Evolutionary conservation across 2,888 invertebrate species (phyloP).

Genomic region (Halictus ligatus): DNA sequence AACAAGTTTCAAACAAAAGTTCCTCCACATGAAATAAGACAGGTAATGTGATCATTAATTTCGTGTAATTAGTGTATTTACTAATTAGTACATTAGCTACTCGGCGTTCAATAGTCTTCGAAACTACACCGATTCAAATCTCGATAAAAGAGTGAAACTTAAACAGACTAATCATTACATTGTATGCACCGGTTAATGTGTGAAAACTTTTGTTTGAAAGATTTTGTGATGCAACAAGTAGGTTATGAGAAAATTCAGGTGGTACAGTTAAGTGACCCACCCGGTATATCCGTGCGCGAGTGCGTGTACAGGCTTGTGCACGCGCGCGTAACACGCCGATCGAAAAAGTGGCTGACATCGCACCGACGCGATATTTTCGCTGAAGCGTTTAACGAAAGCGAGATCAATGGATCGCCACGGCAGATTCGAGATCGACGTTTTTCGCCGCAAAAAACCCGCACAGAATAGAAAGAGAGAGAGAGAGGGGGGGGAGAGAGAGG

Average conservation of each 20-base stretch:
- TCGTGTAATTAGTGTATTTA: too few species aligned
- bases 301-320: constrained; percentile 3
- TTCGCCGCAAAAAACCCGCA: background rate
- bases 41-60: background rate
- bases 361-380: constrained; percentile 25
- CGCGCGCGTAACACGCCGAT: background rate
- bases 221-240: background rate
- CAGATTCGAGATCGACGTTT: constrained; percentile 21
- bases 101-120: background rate
- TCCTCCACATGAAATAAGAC: background rate
- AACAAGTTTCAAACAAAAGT: background rate
- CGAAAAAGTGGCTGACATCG: constrained; percentile 40
- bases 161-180: background rate
- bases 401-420: constrained; percentile 29
- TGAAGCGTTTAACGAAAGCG: constrained; percentile 34
- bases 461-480: background rate
- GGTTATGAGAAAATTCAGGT: background rate
- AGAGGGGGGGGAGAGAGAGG: background rate
- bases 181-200: background rate
- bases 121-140: too few species aligned
- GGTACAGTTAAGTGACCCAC: background rate
- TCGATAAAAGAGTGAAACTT: background rate
- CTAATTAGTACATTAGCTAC: too few species aligned
- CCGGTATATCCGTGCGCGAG: background rate
- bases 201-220: background rate